Base-by-base conservation (phyloP, 2,797 vertebrate species). In the Crocidura indochinensis region DNA sequence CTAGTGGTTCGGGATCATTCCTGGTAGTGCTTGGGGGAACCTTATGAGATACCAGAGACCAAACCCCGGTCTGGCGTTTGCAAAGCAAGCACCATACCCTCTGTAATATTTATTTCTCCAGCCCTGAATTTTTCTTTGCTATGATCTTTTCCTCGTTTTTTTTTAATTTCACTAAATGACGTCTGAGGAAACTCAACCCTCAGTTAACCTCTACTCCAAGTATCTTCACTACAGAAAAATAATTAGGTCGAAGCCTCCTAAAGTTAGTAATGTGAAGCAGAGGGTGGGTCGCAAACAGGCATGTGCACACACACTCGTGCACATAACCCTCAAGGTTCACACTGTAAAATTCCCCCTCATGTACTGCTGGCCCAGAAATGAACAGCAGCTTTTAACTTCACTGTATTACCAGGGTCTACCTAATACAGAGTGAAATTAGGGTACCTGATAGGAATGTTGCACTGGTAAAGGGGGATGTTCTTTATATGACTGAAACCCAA, bases 201-300 rank as follows among this genome's bases (percentile, higher is more conserved):
- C 20, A 76, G 27, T 80, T 87, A 88, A 31, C 29, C 64, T 79
- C 19, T 79, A 77, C 14, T 2, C 49, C 44, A 7, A 62, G 49
- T 56, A 65, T 24, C n/a, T n/a, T n/a, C 56, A 69, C 60, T 82
- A 44, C 46, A 86, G 38, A 81, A 89, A 79, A 84, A 82, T n/a
- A 65, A 79, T 89, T 22, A 68, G 76, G 44, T 90, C 56, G 53
- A 47, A 74, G 24, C 31, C 31, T 86, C 67, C 24, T 71, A 71
- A 60, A 38, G 38, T 79, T 46, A 74, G 51, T 22, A 19, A 8
- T 24, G 26, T 19, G 72, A 90, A 78, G 44, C 53, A 81, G 47
- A 87, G 29, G 65, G 19, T 44, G n/a, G 69, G 19, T 67, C 69
- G 79, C 64, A 44, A 14, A 81, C 38, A 69, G 1, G n/a, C 17